Evolutionary conservation across 2,113 vertebrate genomes (phyloP), one percentile per base, ranked within the genome.

Genomic region (Solea solea): DNA sequence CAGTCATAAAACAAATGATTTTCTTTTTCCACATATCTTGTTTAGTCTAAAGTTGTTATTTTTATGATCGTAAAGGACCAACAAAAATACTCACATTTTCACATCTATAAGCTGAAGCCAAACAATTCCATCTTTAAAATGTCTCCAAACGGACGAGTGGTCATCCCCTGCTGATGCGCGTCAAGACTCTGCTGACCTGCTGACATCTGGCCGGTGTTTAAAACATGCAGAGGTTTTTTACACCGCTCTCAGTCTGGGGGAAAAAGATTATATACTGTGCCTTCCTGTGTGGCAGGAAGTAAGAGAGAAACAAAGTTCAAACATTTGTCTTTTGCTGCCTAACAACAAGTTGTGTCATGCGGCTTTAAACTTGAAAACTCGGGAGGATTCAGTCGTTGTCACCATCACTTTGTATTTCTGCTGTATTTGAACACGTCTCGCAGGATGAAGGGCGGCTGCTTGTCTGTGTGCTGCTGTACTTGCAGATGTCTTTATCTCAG

Each of bases 331-430:
- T 61, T 48, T 25, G 1, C 28, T 63, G 51, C 59, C 21, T 21
- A 21, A 21, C 54, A 50, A 55, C 49, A 46, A 50, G 21, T 46
- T 51, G 39, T 66, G 67, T 56, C 9, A 10, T 65, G 58, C 76
- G 56, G 72, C 49, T 68, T 64, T 75, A 42, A 77, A 60, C 54
- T 42, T 45, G 11, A 53, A 39, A n/a, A n/a, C n/a, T n/a, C n/a
- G n/a, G n/a, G n/a, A n/a, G n/a, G 52, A 52, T 40, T 50, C 65
- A 14, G 21, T 21, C 21, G 21, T 16, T 39, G 57, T 15, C n/a
- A 1, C 58, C 15, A 12, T n/a, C 21, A 3, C 45, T 39, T 62
- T 55, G 10, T 50, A 34, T 64, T 65, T 58, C 62, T 34, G 10
- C 53, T 21, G 13, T 53, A 40, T 59, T 64, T 28, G 21, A n/a